Evolutionary conservation across 1,140 invertebrate genomes (phyloP).

Genomic region (Cryptotermes secundus): DNA sequence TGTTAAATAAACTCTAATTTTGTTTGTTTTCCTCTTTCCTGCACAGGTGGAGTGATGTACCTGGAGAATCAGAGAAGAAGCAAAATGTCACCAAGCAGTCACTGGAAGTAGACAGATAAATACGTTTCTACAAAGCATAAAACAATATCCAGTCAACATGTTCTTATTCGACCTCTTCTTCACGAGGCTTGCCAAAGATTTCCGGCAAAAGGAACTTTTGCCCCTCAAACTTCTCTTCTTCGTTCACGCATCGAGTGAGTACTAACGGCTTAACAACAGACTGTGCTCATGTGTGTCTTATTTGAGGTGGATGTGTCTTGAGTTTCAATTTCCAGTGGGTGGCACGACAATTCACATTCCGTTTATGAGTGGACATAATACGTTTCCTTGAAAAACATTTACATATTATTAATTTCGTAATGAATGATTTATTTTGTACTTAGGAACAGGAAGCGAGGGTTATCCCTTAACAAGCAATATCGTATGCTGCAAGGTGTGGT

Average conservation of each 20-base stretch:
- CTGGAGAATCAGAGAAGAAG: background rate
- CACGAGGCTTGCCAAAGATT: conserved; percentile 65
- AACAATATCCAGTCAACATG: background rate
- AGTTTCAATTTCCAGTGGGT: too few species aligned
- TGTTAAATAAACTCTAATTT: too few species aligned
- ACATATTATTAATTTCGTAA: too few species aligned
- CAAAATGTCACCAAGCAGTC: background rate
- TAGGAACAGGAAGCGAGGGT: too few species aligned
- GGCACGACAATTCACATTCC: too few species aligned
- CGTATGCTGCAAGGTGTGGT: too few species aligned
- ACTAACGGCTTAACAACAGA: background rate
- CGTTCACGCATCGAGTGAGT: conserved; percentile 75
- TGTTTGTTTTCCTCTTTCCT: background rate
- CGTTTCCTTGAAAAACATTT: too few species aligned
- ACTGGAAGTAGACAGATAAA: background rate
- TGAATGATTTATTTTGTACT: too few species aligned
- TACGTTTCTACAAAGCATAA: background rate
- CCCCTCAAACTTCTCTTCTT: conserved; percentile 75
- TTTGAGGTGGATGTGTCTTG: too few species aligned
- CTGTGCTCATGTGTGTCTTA: background rate
- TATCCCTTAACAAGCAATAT: too few species aligned
- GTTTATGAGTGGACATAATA: too few species aligned
- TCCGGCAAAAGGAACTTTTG: conserved; percentile 68
- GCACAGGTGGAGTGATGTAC: background rate
- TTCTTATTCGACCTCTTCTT: conserved; percentile 56